Base-by-base conservation (phyloP, 1,140 invertebrate genomes). In the Sitophilus oryzae region DNA sequence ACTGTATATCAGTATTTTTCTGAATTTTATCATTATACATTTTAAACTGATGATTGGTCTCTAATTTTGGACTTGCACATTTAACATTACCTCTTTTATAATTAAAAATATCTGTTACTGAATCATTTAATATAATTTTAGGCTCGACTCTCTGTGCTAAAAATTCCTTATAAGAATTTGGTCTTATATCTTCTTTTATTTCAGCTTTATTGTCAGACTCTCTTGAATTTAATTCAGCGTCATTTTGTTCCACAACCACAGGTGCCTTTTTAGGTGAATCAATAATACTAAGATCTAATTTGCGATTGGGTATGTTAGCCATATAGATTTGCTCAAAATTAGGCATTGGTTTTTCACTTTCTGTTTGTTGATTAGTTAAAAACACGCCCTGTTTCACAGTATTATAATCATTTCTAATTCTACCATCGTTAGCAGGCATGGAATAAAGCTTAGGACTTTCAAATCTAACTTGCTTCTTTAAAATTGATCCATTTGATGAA, bases 241-340 rank as follows among this genome's bases (percentile, higher is more conserved):
- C n/a, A n/a, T 40, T 41, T 19, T 40, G 3, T 25, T 15, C 14
- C 14, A 47, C n/a, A 34, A 5, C 11, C 20, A 37, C 11, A n/a
- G 44, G 23, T 40, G 41, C 4, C 36, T 43, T 44, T 23, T 35
- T 34, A 15, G 59, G 52, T 2, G 56, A 40, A 45, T 71, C 67
- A 20, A 71, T 62, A 20, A 71, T 42, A 59, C 69, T 71, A 34
- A 70, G 63, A 59, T 71, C 69, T 54, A 71, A 59, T 38, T 67
- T 46, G 25, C 65, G 53, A 59, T 65, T 69, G 6, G 69, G 69
- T 11, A 71, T 55, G 56, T 70, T 69, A 11, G 66, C 65, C 64
- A 68, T 61, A 51, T 71, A 69, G 18, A 70, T 64, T 53, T 70
- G 60, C 45, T 67, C 56, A 54, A 70, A 69, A 38, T 47, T 59